phyloP scores from a whole-genome alignment of 2,888 invertebrate genomes.

The Acleris holmiana region DNA sequence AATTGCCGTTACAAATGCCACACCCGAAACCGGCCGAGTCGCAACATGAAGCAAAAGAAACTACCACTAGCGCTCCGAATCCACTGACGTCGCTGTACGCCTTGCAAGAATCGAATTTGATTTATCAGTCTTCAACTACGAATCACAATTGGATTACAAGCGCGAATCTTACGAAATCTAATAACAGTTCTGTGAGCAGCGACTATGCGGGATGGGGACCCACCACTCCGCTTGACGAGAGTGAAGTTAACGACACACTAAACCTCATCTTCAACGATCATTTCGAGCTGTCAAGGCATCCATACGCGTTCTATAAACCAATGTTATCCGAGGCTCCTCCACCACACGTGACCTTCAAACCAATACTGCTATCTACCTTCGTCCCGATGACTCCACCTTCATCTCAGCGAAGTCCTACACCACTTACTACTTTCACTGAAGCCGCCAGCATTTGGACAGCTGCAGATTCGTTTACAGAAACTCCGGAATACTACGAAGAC shows the following conservation, averaged over 20 bases:
- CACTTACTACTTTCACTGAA: slow-evolving; percentile 47
- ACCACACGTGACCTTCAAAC: slow-evolving; percentile 56
- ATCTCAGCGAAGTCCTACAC: slow-evolving; percentile 43
- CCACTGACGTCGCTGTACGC: slow-evolving; percentile 73
- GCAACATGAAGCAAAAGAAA: slow-evolving; percentile 49
- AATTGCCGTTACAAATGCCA: slow-evolving; percentile 47
- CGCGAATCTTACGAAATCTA: slow-evolving; percentile 59
- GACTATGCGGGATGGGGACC: slow-evolving; percentile 81
- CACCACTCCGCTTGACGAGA: slow-evolving; percentile 69
- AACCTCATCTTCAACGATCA: slow-evolving; percentile 69
- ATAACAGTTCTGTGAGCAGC: slow-evolving; percentile 66
- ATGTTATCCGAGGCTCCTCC: slow-evolving; percentile 68
- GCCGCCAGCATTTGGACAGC: slow-evolving; percentile 42
- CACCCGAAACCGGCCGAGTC: slow-evolving; percentile 52
- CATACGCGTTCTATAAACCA: slow-evolving; percentile 70
- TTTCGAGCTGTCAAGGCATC: slow-evolving; percentile 55
- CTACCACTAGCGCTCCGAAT: slow-evolving; percentile 50
- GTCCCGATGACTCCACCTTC: slow-evolving; percentile 67
- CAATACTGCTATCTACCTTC: slow-evolving; percentile 57
- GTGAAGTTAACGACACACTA: slow-evolving; percentile 65
- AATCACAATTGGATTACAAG: slow-evolving; percentile 74
- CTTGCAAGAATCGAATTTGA: slow-evolving; percentile 86
- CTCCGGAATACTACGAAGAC: slow-evolving; percentile 54
- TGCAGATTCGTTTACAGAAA: slow-evolving; percentile 29
- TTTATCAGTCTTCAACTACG: slow-evolving; percentile 86